phyloP scores from a whole-genome alignment of 2,797 vertebrate species.

The Australoheros facetus region DNA sequence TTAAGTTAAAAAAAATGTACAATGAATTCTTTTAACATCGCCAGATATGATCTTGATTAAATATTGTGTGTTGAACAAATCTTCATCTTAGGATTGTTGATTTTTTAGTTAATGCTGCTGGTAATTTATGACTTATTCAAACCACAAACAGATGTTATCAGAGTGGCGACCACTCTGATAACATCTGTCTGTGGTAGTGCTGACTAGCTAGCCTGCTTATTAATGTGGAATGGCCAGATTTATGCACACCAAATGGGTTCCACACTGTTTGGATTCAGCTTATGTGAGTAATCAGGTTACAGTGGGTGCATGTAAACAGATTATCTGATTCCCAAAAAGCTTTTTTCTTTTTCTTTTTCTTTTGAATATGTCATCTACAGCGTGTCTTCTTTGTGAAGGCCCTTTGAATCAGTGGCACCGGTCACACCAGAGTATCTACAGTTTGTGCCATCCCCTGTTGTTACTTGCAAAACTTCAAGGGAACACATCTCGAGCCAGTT shows the following conservation, averaged over 20 bases:
- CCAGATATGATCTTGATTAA: too few relatives aligned
- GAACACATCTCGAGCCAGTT: neutral
- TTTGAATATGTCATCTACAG: constrained; percentile 1
- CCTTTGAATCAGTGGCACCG: neutral
- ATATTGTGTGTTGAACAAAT: too few relatives aligned
- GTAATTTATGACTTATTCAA: neutral
- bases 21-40: neutral
- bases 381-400: neutral
- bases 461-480: neutral
- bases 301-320: constrained; percentile 1
- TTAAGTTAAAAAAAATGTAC: neutral
- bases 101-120: neutral
- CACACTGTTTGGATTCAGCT: constrained; percentile 11
- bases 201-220: too few relatives aligned
- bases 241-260: neutral
- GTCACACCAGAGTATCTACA: neutral
- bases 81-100: neutral
- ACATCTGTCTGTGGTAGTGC: too few relatives aligned
- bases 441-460: neutral
- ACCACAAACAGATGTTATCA: too few relatives aligned
- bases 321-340: neutral
- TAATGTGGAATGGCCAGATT: neutral
- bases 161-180: too few relatives aligned
- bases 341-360: neutral
- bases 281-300: constrained; percentile 5